Base-by-base conservation (phyloP, 2,797 vertebrate genomes). In the Enteromius argenteus region DNA sequence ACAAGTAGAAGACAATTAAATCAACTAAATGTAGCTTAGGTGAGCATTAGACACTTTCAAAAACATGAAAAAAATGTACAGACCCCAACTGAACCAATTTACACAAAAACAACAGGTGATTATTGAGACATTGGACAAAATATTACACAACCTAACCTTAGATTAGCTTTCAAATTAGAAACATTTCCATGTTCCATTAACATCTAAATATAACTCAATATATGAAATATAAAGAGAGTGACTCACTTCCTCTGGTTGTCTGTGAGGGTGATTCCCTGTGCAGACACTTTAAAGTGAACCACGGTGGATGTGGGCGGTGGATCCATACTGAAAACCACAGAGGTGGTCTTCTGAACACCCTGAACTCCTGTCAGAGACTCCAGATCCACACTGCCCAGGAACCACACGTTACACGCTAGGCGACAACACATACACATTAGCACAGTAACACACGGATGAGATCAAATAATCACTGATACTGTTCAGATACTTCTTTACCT, bases 161-260 rank as follows among this genome's bases (percentile, higher is more conserved):
- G 39, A 3, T 23, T 69, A 6, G 35, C 39, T 68, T 68, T 39
- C 66, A 68, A 68, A 68, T n/a, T 68, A 68, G 35, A 1, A 39
- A 3, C 5, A 19, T 51, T 27, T 27, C 27, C 27, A 27, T 27
- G 27, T 27, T 27, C 27, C 27, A 27, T 27, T 35, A 35, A 35
- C 21, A 23, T 53, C 51, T 21, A 53, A n/a, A 56, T 67, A 35
- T 37, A 67, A 32, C 32, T 17, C 15, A 21, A 37, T 35, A 21
- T 35, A 21, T 9, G 4, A 27, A 79, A 64, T 10, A 30, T 15
- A 44, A 79, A 68, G 79, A 3, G 21, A 39, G 23, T 21, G 27
- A 89, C 97, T 96, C 92, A 99, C 98, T 98, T 99, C 90, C 98
- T 95, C 93, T 99, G 98, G 93, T 99, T 99, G 94, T 99, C 98